Percentiles rank a stretch among this genome's conserved stretches.
Evolutionary conservation across 2,888 invertebrate genomes (phyloP).

Genomic region (Harpalus rubripes): DNA sequence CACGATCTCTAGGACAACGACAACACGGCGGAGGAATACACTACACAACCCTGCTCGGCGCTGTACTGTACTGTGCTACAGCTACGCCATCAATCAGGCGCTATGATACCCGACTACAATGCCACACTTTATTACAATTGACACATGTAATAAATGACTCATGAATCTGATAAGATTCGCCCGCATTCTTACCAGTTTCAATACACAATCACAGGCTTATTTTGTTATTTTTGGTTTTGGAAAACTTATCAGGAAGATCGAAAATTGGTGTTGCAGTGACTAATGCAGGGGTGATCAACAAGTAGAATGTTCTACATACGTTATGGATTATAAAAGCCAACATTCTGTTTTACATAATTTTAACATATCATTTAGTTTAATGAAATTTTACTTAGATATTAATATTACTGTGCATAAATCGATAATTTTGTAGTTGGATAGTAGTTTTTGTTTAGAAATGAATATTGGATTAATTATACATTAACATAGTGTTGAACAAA

Average conservation of each 20-base stretch:
- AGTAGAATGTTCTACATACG: not conserved
- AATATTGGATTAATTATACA: too few species aligned
- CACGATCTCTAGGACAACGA: conserved; percentile 18
- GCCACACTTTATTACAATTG: conserved; percentile 75
- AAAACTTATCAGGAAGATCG: conserved; percentile 47
- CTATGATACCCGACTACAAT: conserved; percentile 71
- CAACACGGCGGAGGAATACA: conserved; percentile 32
- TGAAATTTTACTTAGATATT: too few species aligned
- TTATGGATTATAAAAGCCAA: not conserved
- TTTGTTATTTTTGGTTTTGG: conserved; percentile 63
- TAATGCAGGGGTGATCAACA: not conserved
- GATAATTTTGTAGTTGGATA: too few species aligned
- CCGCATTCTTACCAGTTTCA: conserved; percentile 33
- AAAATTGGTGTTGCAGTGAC: not conserved
- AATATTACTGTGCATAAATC: too few species aligned
- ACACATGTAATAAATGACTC: conserved; percentile 75
- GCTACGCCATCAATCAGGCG: conserved; percentile 72
- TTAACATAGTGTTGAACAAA: too few species aligned
- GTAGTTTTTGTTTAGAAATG: too few species aligned
- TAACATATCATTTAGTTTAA: too few species aligned
- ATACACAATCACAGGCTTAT: conserved; percentile 31
- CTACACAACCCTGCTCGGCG: conserved; percentile 1
- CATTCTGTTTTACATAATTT: too few species aligned
- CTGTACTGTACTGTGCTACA: not conserved
- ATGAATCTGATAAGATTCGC: conserved; percentile 70